phyloP scores from a whole-genome alignment of 1,140 invertebrate genomes.

The Campoletis sonorensis region DNA sequence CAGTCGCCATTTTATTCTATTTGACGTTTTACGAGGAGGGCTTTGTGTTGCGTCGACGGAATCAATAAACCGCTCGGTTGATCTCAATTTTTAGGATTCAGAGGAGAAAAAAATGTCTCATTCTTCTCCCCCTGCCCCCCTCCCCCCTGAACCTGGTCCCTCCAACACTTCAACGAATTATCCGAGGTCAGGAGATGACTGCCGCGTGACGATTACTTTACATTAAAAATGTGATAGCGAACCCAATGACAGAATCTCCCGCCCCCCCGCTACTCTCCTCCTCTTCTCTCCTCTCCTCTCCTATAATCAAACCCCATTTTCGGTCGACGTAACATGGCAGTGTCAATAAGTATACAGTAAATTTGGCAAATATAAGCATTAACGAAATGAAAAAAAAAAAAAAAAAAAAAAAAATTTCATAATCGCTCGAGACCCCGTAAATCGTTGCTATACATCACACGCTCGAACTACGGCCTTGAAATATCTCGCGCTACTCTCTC shows the following conservation, averaged over 20 bases:
- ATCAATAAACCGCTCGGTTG: background rate
- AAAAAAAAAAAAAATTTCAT: background rate
- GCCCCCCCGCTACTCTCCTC: too few relatives aligned
- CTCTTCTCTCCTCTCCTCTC: background rate
- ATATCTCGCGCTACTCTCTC: slow-evolving; percentile 2
- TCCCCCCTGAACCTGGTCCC: too few relatives aligned
- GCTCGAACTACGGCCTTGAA: slow-evolving; percentile 22
- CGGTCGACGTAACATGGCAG: background rate
- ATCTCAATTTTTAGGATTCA: background rate
- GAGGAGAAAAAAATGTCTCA: background rate
- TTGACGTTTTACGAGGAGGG: background rate
- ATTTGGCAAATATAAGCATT: slow-evolving; percentile 19
- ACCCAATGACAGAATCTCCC: slow-evolving; percentile 9
- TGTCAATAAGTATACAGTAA: slow-evolving; percentile 22
- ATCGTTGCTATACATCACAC: slow-evolving; percentile 23
- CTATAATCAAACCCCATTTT: background rate
- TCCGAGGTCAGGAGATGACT: slow-evolving; percentile 53
- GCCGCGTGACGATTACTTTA: slow-evolving; percentile 29
- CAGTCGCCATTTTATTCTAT: background rate
- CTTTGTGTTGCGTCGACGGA: background rate
- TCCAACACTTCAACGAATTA: slow-evolving; percentile 30
- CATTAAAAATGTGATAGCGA: slow-evolving; percentile 8
- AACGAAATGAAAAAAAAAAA: background rate
- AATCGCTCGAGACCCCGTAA: slow-evolving; percentile 16
- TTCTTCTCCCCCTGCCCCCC: background rate